Percentiles rank a stretch among this genome's conserved stretches.
These are phyloP conservation scores for Catamblyrhynchus diadema DNA, from an alignment of 2,797 vertebrate species.

Conservation along the genomic window DNA sequence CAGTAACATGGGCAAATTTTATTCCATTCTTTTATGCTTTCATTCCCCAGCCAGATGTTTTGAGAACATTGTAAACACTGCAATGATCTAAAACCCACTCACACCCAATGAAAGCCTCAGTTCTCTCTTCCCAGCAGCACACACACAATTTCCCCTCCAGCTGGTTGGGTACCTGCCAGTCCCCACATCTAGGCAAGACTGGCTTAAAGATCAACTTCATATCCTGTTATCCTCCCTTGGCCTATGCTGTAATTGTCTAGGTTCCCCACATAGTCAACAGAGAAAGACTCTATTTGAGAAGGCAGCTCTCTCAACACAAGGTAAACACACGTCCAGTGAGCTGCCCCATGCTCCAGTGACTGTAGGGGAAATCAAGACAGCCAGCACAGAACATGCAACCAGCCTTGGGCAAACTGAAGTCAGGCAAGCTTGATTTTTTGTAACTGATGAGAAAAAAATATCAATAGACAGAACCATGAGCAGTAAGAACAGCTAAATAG, in stretches of 20 bases:
- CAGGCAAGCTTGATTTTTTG: not conserved
- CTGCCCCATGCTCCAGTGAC: not conserved
- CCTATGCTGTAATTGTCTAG: not conserved
- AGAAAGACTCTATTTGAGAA: not conserved
- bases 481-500: not conserved
- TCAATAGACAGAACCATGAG: not conserved
- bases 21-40: not conserved
- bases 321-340: not conserved
- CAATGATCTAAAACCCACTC: not conserved
- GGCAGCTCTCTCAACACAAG: not conserved
- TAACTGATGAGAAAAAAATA: not conserved
- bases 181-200: not conserved
- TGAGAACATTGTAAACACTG: not conserved
- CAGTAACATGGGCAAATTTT: not conserved
- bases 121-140: not conserved
- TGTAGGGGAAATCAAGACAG: not conserved
- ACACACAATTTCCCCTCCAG: not conserved
- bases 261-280: fast-evolving
- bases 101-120: not conserved
- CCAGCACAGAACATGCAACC: not conserved
- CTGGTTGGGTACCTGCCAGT: not conserved
- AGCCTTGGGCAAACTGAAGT: not conserved
- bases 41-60: not conserved
- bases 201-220: not conserved
- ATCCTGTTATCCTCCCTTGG: not conserved